Base-by-base conservation (phyloP, 1,140 invertebrate species). In the Bombus consobrinus region DNA sequence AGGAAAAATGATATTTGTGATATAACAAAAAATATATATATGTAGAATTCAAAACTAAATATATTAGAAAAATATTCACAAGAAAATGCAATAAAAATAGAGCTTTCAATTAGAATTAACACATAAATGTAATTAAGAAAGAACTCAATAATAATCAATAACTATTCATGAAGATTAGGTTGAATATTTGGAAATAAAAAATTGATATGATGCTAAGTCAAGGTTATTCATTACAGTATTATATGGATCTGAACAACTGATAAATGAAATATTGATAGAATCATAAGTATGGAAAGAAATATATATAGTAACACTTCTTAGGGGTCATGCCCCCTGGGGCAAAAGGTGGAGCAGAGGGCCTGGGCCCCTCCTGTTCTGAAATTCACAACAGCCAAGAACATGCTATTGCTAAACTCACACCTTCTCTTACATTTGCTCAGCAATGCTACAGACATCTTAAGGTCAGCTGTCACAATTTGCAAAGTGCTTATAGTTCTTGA, bases 371-470 rank as follows among this genome's bases (percentile, higher is more conserved):
- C 73, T 94, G 92, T 92, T 94, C 94, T 64, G 94, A 95, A 39
- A 90, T 93, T 85, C 94, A 93, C 83, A 91, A 92, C 81, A 92
- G 84, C 81, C 91, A 94, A 86, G 94, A 94, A 85, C 93, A 90
- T 83, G 89, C 90, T 74, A 88, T 91, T 81, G 90, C 89, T 81
- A 93, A 93, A 83, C 89, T 94, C 83, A 86, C 87, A 74, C 91
- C 93, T 66, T 89, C 93, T 75, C 91, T 93, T 73, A 94, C 93
- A 84, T 92, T 94, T 80, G 81, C 89, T 78, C 95, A 95, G 80
- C 93, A 94, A 91, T 95, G 94, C 91, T 95, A 95, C 93, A 93
- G 93, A 86, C 93, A 95, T 83, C 92, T 95, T 91, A 95, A 95
- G 95, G 95, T 95, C 89, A 90, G 89, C 89, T 79, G 89, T 80